Conservation (phyloP, 2,888 invertebrate species). For the Digitonthophagus gazella region DNA sequence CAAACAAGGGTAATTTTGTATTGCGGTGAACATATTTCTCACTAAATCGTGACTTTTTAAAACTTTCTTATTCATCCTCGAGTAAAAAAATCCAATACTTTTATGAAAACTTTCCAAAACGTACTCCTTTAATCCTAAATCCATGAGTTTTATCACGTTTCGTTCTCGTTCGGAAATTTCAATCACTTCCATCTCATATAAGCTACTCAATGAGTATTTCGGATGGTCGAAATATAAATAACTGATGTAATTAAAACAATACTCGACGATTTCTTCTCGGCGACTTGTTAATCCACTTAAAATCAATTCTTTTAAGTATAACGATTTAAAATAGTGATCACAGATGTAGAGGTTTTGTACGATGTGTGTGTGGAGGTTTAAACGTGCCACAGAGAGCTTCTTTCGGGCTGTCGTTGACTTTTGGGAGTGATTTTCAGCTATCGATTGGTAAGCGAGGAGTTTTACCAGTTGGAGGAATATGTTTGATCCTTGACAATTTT, state of each 20-base stretch:
- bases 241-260: slow-evolving; percentile 29
- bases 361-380: slow-evolving; percentile 24
- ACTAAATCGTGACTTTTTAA: slow-evolving; percentile 23
- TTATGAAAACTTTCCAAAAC: slow-evolving; percentile 23
- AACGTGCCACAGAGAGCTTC: slow-evolving; percentile 22
- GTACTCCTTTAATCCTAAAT: slow-evolving; percentile 22
- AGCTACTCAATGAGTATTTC: slow-evolving; percentile 17
- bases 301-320: slow-evolving; percentile 25
- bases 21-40: slow-evolving; percentile 38
- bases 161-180: slow-evolving; percentile 26
- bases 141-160: slow-evolving; percentile 25
- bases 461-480: slow-evolving; percentile 21
- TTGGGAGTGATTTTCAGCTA: slow-evolving; percentile 11
- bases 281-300: slow-evolving; percentile 15
- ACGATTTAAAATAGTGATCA: slow-evolving; percentile 24
- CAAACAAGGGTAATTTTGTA: slow-evolving; percentile 43
- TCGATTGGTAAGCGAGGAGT: slow-evolving; percentile 25
- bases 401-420: slow-evolving; percentile 25
- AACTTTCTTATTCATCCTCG: slow-evolving; percentile 17
- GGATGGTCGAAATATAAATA: slow-evolving; percentile 27
- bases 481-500: slow-evolving; percentile 19
- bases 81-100: slow-evolving; percentile 18
- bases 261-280: slow-evolving; percentile 20
- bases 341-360: slow-evolving; percentile 22
- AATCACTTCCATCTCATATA: slow-evolving; percentile 21